Conservation (phyloP, 2,888 invertebrate species). For the Stenodera caucasica region DNA sequence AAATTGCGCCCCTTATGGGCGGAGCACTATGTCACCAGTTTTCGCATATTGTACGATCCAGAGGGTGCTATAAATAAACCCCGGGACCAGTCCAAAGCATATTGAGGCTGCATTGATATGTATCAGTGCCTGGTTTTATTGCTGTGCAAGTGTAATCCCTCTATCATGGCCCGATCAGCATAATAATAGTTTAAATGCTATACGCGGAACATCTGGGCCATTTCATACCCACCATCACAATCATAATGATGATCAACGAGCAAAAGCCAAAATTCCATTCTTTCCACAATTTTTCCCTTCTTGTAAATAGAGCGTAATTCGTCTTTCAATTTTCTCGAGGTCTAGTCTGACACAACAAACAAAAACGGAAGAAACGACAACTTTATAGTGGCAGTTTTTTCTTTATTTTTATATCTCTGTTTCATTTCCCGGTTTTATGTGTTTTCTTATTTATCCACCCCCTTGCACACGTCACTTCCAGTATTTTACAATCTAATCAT, state of each 20-base stretch:
- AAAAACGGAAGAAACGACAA: conserved; percentile 39
- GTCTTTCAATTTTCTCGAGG: too few relatives aligned
- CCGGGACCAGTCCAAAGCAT: conserved; percentile 48
- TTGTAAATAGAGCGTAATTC: too few relatives aligned
- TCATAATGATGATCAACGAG: not conserved
- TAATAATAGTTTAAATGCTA: conserved; percentile 56
- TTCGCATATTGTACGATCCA: conserved; percentile 32
- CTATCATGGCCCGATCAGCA: conserved; percentile 58
- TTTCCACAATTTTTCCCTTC: too few relatives aligned
- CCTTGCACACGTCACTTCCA: conserved; percentile 59
- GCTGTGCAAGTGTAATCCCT: conserved; percentile 57
- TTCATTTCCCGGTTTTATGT: conserved; percentile 58
- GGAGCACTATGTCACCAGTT: conserved; percentile 48
- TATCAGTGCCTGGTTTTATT: conserved; percentile 56
- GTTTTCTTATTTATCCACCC: conserved; percentile 56
- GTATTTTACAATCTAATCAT: conserved; percentile 62
- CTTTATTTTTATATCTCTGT: conserved; percentile 56
- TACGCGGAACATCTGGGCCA: conserved; percentile 50
- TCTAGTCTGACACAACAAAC: too few relatives aligned
- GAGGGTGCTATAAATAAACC: conserved; percentile 49
- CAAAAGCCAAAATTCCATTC: too few relatives aligned
- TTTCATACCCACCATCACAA: not conserved
- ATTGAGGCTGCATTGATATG: conserved; percentile 57
- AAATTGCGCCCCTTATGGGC: conserved; percentile 37
- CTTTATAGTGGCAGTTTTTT: conserved; percentile 54